Conservation (phyloP, 2,888 invertebrate genomes). For the Trissolcus japonicus region DNA sequence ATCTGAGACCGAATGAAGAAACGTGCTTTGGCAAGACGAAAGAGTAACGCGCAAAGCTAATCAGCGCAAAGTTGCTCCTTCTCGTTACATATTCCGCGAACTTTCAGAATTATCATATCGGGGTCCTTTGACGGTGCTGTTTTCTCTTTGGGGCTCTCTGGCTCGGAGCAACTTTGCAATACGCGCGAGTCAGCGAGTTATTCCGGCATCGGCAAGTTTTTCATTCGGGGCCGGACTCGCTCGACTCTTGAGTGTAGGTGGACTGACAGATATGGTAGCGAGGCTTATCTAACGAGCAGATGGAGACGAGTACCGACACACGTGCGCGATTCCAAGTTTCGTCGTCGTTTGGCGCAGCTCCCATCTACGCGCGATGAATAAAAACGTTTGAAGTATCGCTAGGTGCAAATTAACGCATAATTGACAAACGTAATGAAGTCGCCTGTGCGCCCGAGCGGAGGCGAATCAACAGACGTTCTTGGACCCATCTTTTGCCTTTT, state of each 20-base stretch:
- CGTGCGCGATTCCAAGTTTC: constrained; percentile 30
- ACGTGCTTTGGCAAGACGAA: constrained; percentile 33
- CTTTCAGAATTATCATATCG: constrained; percentile 73
- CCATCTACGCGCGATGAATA: constrained; percentile 75
- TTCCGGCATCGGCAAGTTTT: constrained; percentile 53
- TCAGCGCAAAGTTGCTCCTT: constrained; percentile 56
- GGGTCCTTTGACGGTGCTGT: constrained; percentile 70
- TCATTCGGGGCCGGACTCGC: constrained; percentile 38
- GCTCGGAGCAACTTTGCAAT: constrained; percentile 47
- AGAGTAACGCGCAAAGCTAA: constrained; percentile 53
- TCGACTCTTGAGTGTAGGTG: constrained; percentile 29
- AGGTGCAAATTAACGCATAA: constrained; percentile 77
- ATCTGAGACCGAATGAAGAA: constrained; percentile 41
- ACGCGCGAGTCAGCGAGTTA: constrained; percentile 55
- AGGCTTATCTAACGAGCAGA: constrained; percentile 45
- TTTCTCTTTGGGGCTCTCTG: constrained; percentile 30
- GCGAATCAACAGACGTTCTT: constrained; percentile 59
- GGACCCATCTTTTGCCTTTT: constrained; percentile 37
- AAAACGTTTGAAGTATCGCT: constrained; percentile 77
- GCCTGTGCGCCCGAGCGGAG: constrained; percentile 60
- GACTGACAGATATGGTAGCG: constrained; percentile 48
- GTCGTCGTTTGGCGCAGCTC: constrained; percentile 62
- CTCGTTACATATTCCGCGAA: constrained; percentile 74
- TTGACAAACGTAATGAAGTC: constrained; percentile 76
- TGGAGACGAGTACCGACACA: constrained; percentile 39